A percentile compares a stretch with the other conserved stretches of the same genome.
Evolutionary conservation across 2,888 invertebrate species (phyloP).

Genomic region (Coleophora flavipennella): DNA sequence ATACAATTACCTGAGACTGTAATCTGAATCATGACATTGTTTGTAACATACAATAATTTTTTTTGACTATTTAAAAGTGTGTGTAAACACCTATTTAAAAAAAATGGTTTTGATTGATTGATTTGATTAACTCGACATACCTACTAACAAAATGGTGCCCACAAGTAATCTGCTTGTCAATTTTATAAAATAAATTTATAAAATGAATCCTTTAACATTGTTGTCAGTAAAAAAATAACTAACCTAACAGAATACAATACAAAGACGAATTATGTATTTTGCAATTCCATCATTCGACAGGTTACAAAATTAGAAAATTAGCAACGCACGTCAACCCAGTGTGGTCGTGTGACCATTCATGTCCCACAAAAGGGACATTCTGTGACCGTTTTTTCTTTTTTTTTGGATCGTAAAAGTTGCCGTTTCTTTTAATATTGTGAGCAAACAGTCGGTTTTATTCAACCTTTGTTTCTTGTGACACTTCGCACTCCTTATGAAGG

Average conservation of each 20-base stretch:
- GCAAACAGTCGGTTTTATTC: slow-evolving; percentile 34
- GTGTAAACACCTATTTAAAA: too few relatives aligned
- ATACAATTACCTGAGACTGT: too few relatives aligned
- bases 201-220: too few relatives aligned
- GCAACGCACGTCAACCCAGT: slow-evolving; percentile 56
- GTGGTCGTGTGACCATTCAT: slow-evolving; percentile 56
- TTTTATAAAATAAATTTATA: too few relatives aligned
- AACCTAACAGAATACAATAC: slow-evolving; percentile 6
- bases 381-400: slow-evolving; percentile 17
- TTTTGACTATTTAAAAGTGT: too few relatives aligned
- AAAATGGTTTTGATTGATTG: too few relatives aligned
- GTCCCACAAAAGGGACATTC: slow-evolving; percentile 30
- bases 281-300: slow-evolving; percentile 13
- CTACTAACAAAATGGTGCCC: too few relatives aligned
- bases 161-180: too few relatives aligned
- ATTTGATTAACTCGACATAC: too few relatives aligned
- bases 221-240: too few relatives aligned
- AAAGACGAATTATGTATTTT: slow-evolving; percentile 9
- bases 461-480: slow-evolving; percentile 28
- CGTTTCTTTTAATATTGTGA: slow-evolving; percentile 38
- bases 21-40: too few relatives aligned
- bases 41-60: too few relatives aligned
- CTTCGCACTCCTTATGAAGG: slow-evolving; percentile 26
- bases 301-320: slow-evolving; percentile 53
- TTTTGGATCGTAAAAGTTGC: slow-evolving; percentile 24